These are phyloP conservation scores for Tachyglossus aculeatus DNA, from an alignment of 2,797 vertebrate species.

Conservation along the genomic window DNA sequence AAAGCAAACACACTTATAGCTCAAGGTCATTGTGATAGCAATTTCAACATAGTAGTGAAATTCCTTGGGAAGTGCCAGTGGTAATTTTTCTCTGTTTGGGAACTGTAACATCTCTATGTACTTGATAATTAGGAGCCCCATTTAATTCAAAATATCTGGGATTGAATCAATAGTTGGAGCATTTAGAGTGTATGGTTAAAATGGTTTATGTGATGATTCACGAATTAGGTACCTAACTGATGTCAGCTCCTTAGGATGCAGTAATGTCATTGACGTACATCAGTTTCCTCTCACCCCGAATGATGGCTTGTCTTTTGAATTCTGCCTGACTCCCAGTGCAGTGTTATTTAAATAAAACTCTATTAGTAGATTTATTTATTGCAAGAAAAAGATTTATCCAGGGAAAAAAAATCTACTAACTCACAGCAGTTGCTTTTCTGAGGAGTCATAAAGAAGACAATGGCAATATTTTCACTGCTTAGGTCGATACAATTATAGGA, in stretches of 20 bases:
- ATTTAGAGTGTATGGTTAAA: neutral
- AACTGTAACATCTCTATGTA: neutral
- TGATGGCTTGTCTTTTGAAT: constrained; percentile 58
- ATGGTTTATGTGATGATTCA: constrained; percentile 44
- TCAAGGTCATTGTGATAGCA: constrained; percentile 35
- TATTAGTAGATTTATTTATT: constrained; percentile 60
- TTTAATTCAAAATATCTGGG: constrained; percentile 45
- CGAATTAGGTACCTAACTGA: constrained; percentile 58
- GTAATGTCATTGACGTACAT: neutral
- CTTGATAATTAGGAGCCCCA: constrained; percentile 31
- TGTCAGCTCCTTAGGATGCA: constrained; percentile 38
- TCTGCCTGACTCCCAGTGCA: constrained; percentile 36
- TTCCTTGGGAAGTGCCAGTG: neutral
- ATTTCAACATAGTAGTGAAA: constrained; percentile 4
- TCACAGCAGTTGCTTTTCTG: constrained; percentile 21
- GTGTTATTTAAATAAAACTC: constrained; percentile 61
- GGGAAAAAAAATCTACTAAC: constrained; percentile 30
- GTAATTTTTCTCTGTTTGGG: neutral
- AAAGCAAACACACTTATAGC: constrained; percentile 22
- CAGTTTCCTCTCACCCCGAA: constrained; percentile 31
- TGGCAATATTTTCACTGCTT: constrained; percentile 58
- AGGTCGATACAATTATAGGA: constrained; percentile 61
- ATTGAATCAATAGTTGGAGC: constrained; percentile 24
- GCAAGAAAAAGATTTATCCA: constrained; percentile 53
- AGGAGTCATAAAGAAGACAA: constrained; percentile 48